Evolutionary conservation across 2,797 vertebrate genomes (phyloP), one percentile per base, ranked within the genome.

Genomic region (Rhinogobio ventralis): DNA sequence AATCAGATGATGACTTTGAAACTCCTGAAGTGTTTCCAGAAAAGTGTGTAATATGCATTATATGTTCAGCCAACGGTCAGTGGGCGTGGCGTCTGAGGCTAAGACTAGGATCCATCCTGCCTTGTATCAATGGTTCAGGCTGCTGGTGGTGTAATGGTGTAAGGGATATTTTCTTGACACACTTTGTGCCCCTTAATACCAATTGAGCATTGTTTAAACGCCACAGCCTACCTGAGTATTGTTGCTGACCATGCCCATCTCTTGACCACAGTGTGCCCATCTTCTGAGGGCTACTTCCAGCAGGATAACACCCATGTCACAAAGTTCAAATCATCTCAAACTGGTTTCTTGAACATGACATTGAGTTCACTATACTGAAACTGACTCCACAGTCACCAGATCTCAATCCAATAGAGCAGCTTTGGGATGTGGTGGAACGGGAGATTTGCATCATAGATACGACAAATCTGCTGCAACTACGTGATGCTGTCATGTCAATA

Each of bases 251-350:
- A 60, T 60, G n/a, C 14, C 11, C n/a, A 60, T 60, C 11, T 2
- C 39, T 7, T 57, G 23, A n/a, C 10, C 55, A 11, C 23, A 28
- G 57, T 60, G 57, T 14, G 14, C 75, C 64, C 69, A 80, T 49
- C 87, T 78, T 87, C 87, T 89, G 82, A 89, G 83, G 87, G 81
- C 42, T 79, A 85, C 80, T 84, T 89, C 74, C 85, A 87, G 86
- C 85, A 86, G 71, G 79, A 85, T 88, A 86, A 89, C 91, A 89
- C 51, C 5, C 84, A 53, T 23, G 11, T 60, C 57, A 60, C 11
- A 60, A 25, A 60, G 57, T n/a, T 25, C 57, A 60, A 60, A 60
- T 60, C 5, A 60, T 60, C n/a, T 60, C n/a, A 60, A 60, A 13
- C 4, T 5, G 55, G 3, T n/a, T 57, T 57, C 55, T 60, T 13